phyloP scores from a whole-genome alignment of 2,113 vertebrate genomes.

The Mus spicilegus region DNA sequence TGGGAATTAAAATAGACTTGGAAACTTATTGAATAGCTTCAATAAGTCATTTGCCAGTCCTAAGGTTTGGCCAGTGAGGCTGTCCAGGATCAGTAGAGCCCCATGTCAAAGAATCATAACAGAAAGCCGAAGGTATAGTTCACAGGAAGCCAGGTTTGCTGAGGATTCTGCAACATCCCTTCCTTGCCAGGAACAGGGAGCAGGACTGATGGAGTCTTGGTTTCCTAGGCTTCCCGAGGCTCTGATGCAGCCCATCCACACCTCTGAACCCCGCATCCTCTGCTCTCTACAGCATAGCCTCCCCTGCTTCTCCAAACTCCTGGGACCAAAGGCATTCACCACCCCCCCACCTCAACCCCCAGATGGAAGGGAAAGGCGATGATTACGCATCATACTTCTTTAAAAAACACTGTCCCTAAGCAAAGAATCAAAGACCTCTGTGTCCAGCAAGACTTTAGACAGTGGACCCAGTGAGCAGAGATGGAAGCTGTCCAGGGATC shows the following conservation, averaged over 20 bases:
- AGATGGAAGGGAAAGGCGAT: background rate
- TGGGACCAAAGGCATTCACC: background rate
- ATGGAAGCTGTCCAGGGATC: background rate
- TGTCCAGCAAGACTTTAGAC: no score
- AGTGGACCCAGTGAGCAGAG: background rate
- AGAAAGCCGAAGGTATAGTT: background rate
- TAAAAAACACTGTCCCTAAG: background rate
- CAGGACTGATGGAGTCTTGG: background rate
- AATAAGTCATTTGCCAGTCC: no score
- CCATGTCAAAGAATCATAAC: background rate
- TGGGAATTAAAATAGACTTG: no score
- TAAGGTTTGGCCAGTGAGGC: background rate
- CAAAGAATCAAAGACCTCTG: background rate
- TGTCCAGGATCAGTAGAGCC: background rate
- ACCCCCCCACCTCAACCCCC: no score
- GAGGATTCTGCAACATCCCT: background rate
- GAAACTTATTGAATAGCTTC: background rate
- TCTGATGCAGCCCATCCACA: background rate
- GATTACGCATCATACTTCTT: rapidly evolving
- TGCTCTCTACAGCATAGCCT: background rate
- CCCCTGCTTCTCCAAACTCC: background rate
- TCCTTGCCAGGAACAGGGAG: background rate
- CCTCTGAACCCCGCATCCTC: background rate
- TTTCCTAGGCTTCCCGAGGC: background rate
- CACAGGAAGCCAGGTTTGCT: background rate